Base-by-base conservation (phyloP, 2,113 vertebrate genomes). In the Cygnus atratus region DNA sequence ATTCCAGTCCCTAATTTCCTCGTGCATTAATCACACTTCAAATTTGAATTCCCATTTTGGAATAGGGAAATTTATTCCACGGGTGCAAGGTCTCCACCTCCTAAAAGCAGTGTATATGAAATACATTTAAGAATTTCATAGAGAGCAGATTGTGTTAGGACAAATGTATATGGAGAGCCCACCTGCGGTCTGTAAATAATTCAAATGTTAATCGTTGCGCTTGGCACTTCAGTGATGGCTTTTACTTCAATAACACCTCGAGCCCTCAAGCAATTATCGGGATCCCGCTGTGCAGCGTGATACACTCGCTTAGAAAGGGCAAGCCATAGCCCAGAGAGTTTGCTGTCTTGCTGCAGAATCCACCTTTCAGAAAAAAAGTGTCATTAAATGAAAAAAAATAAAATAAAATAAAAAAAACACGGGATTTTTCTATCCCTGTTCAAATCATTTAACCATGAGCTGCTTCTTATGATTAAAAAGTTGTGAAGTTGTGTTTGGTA, bases 121-220 rank as follows among this genome's bases (percentile, higher is more conserved):
- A 37, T 76, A 37, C 22, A 11, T 71, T 83, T 67, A 88, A 90
- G 52, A 71, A 48, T 65, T 48, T 68, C 31, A 18, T 37, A 73
- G 12, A 13, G 35, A 86, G 46, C 46, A 81, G 21, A 88, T 63
- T 35, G 37, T 10, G 11, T 55, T 74, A 39, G 48, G 77, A 75
- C 0, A 3, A 68, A 88, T 24, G 3, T 80, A 86, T 84, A 93
- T 24, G 88, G 79, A 92, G 61, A 84, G 76, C 44, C 76, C 92
- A 92, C 95, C 93, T 94, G 85, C 44, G 87, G 95, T 62, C 90
- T 84, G 79, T 84, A 96, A 97, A 96, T 96, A 96, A 94, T 94
- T 96, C 76, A 96, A 78, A 96, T 88, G 88, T 82, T 96, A 95
- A 96, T 96, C 90, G 85, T 88, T 88, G 55, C 94, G 80, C 76